Evolutionary conservation across 2,113 vertebrate genomes (phyloP).

Genomic region (Antennarius striatus): DNA sequence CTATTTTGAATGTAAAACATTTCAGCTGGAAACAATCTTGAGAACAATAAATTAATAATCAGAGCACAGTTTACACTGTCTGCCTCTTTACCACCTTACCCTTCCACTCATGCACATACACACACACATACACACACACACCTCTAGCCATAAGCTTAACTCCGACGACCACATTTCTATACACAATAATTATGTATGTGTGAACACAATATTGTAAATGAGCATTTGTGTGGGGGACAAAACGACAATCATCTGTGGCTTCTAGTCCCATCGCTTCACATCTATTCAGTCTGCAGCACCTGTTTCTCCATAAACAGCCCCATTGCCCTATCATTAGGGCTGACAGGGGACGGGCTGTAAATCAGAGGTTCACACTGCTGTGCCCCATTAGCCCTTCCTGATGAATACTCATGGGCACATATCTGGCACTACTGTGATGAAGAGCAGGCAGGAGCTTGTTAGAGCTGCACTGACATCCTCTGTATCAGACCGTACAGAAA

Average conservation of each 20-base stretch:
- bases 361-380: conserved; percentile 70
- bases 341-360: conserved; percentile 67
- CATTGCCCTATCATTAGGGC: conserved; percentile 65
- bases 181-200: conserved; percentile 53
- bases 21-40: conserved; percentile 22
- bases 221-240: conserved; percentile 65
- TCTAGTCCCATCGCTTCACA: conserved; percentile 57
- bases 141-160: conserved; percentile 21
- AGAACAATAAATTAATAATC: conserved; percentile 27
- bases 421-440: conserved; percentile 63
- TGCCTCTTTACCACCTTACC: not conserved
- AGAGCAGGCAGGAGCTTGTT: conserved; percentile 48
- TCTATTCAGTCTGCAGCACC: conserved; percentile 70
- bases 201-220: conserved; percentile 68
- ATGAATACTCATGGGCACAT: conserved; percentile 77
- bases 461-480: conserved; percentile 39
- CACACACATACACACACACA: not conserved
- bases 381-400: conserved; percentile 66
- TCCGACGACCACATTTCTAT: conserved; percentile 52
- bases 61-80: conserved; percentile 24
- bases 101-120: not conserved
- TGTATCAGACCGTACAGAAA: conserved; percentile 26
- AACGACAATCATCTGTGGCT: conserved; percentile 68
- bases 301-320: conserved; percentile 66
- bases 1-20: conserved; percentile 21